phyloP scores from a whole-genome alignment of 1,140 invertebrate genomes.

The Pseudomyrmex gracilis region DNA sequence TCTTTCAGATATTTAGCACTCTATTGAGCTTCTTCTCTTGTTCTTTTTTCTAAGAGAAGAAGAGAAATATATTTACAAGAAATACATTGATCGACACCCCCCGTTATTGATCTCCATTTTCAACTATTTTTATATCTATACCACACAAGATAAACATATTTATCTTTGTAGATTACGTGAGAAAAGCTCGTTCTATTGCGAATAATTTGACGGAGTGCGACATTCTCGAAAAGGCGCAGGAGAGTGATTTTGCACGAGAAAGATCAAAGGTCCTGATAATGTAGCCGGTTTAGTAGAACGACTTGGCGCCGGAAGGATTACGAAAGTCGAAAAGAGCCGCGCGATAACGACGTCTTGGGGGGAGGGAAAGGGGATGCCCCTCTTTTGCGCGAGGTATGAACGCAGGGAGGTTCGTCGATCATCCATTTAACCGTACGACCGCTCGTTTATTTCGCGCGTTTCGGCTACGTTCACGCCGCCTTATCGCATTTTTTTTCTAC shows the following conservation, averaged over 20 bases:
- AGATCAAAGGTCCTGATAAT: neutral
- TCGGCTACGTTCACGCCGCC: no score
- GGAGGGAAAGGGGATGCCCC: neutral
- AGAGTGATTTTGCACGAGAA: neutral
- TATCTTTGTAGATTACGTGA: neutral
- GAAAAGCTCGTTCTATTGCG: neutral
- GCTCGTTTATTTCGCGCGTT: no score
- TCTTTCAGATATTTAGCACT: neutral
- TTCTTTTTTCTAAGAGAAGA: neutral
- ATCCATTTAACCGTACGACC: neutral
- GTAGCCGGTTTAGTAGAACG: neutral
- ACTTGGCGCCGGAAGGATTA: neutral
- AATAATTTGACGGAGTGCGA: neutral
- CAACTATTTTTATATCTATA: no score
- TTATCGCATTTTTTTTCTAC: no score
- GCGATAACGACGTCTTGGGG: conserved; percentile 18
- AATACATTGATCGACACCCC: no score
- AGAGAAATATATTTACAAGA: neutral
- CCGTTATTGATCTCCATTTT: no score
- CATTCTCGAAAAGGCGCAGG: neutral
- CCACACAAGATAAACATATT: neutral
- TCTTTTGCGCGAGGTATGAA: conserved; percentile 7
- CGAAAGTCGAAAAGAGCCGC: neutral
- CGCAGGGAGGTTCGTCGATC: neutral
- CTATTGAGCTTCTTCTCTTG: neutral